Base-by-base conservation (phyloP, 1,140 invertebrate species). In the Cepaea nemoralis region DNA sequence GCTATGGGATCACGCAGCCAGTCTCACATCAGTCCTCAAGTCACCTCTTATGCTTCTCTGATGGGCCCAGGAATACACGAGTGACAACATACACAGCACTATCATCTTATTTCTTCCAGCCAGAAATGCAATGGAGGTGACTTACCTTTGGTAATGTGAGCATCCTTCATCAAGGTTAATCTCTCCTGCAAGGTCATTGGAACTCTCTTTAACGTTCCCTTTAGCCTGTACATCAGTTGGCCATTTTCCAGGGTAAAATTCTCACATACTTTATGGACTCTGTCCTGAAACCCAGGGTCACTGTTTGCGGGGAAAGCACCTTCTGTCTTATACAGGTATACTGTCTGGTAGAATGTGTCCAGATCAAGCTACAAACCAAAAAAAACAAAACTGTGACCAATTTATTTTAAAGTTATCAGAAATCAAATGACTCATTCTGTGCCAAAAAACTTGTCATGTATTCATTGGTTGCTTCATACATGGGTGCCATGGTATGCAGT, bases 261-360 rank as follows among this genome's bases (percentile, higher is more conserved):
- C 35, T 81, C 77, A 55, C 80, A 69, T 22, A 77, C 80, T 40
- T 85, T 85, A 14, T 83, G 82, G 10, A 87, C 81, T 24, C 48
- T 50, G n/a, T 84, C 66, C 42, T 86, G 85, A 50, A 86, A 84
- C 67, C 83, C 82, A 74, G 80, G 80, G 22, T 66, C 33, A 33
- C 78, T 74, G 27, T 80, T 74, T 19, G 77, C 50, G 6, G 83
- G 77, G 66, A 86, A 87, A 16, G 31, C 50, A 22, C 82, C 81
- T 22, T 81, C 35, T 75, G 82, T 78, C 37, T 82, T 79, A 69
- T 87, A 86, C 16, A 73, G 42, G 40, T 78, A 71, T 39, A 87
- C 77, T 27, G 78, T 73, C 33, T 70, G 48, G 69, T 87, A 87
- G 73, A 83, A 84, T 22, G 79, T 67, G 50, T 86, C 85, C 14